Evolutionary conservation across 2,113 vertebrate genomes (phyloP), one percentile per base, ranked within the genome.

Genomic region (Notarius quadriscutis): DNA sequence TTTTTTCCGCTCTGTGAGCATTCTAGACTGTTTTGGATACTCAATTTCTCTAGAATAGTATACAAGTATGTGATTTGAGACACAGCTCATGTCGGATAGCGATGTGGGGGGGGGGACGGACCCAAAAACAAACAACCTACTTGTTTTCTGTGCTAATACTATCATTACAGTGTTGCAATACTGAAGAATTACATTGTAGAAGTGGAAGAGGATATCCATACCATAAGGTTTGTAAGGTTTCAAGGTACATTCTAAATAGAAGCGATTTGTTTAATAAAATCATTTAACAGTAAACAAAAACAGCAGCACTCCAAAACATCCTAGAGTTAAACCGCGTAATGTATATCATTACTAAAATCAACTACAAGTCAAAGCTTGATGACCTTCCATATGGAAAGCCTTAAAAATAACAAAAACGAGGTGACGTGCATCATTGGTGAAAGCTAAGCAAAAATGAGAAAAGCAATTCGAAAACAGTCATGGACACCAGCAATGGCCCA

Each of bases 401-500:
- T 1, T 75, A 1, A 5, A 41, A 50, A 50, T 34, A 51, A 63
- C 53, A 69, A 84, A 48, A 48, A 67, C 20, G 14, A 81, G 41
- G 15, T 27, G 8, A 58, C 34, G 2, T 41, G 74, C 14, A 55
- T 62, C 60, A 22, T 50, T n/a, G 1, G 77, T 57, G 58, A 57
- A 72, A 72, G 51, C 25, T 15, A 22, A 71, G 58, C 34, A 51
- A 7, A 74, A 25, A 84, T n/a, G 41, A 67, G 12, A 55, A 69
- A 55, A 75, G 60, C 41, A 34, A 74, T 5, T 22, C 57, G 15
- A 71, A 71, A 81, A 80, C 34, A 25, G 22, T 50, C 53, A 75
- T 15, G 20, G 62, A 79, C 30, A 63, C 63, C 83, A 65, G 53
- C 20, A 78, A 72, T 63, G 83, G 84, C 84, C 84, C 79, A 81